Conservation (phyloP, 2,113 vertebrate genomes). For the Semicossyphus pulcher region DNA sequence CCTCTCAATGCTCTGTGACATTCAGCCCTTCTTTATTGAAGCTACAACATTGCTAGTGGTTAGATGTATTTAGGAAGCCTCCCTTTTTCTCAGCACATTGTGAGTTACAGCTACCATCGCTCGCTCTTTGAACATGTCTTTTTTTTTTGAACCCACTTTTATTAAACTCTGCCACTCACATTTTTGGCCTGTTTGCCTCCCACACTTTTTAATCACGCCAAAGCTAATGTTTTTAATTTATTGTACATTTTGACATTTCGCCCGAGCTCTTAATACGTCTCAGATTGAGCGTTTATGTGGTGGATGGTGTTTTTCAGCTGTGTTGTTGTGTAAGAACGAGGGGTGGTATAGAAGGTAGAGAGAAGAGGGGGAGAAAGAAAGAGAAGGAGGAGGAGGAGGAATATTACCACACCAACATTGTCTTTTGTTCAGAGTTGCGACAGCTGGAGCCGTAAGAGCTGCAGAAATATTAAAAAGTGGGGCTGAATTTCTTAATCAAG, state of each 20-base stretch:
- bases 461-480: constrained; percentile 49
- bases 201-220: constrained; percentile 69
- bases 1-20: background rate
- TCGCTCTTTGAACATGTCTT: constrained; percentile 60
- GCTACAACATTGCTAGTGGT: constrained; percentile 53
- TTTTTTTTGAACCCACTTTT: constrained; percentile 47
- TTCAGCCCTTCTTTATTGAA: constrained; percentile 38
- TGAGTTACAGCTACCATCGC: constrained; percentile 58
- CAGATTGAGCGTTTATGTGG: constrained; percentile 39
- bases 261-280: constrained; percentile 58
- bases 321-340: constrained; percentile 49
- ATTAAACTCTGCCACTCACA: constrained; percentile 72
- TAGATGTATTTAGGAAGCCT: constrained; percentile 63
- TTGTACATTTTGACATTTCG: constrained; percentile 73
- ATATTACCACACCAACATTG: constrained; percentile 21
- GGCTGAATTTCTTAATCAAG: constrained; percentile 16
- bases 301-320: constrained; percentile 51
- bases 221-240: constrained; percentile 80
- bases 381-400: background rate
- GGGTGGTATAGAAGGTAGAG: background rate
- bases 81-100: constrained; percentile 38
- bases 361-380: background rate
- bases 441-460: constrained; percentile 40
- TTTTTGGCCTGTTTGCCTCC: constrained; percentile 53
- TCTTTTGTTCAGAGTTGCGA: constrained; percentile 36